Evolutionary conservation across 2,113 vertebrate species (phyloP).

Genomic region (Ariopsis seemanni): DNA sequence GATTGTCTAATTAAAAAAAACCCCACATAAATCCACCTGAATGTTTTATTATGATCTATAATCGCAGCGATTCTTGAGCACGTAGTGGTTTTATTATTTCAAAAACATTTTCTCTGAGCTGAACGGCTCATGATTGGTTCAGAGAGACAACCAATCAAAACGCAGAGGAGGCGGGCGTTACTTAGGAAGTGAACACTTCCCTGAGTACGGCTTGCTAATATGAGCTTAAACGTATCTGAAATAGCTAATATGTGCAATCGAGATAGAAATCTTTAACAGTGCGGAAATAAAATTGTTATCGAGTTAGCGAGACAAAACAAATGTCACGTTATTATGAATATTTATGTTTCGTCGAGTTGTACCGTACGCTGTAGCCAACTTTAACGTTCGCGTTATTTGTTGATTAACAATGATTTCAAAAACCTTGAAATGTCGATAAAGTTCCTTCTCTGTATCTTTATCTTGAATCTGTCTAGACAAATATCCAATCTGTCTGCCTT

Average conservation of each 20-base stretch:
- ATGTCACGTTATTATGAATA: too few relatives aligned
- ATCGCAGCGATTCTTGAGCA: background rate
- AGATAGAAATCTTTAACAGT: background rate
- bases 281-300: background rate
- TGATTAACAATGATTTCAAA: background rate
- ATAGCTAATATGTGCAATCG: background rate
- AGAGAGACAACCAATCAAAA: background rate
- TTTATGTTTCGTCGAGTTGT: too few relatives aligned
- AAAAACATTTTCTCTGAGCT: background rate
- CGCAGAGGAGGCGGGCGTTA: background rate
- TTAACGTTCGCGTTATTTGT: background rate
- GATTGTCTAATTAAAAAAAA: background rate
- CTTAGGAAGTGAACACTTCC: background rate
- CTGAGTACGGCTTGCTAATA: background rate
- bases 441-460: too few relatives aligned
- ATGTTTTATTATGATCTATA: background rate
- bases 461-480: too few relatives aligned
- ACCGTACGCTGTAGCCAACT: too few relatives aligned
- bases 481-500: background rate
- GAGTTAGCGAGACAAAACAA: too few relatives aligned
- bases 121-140: background rate
- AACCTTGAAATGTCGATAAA: too few relatives aligned
- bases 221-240: background rate
- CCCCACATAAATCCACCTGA: background rate
- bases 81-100: background rate